Evolutionary conservation across 2,888 invertebrate genomes (phyloP).

Genomic region (Morpho deidamia): DNA sequence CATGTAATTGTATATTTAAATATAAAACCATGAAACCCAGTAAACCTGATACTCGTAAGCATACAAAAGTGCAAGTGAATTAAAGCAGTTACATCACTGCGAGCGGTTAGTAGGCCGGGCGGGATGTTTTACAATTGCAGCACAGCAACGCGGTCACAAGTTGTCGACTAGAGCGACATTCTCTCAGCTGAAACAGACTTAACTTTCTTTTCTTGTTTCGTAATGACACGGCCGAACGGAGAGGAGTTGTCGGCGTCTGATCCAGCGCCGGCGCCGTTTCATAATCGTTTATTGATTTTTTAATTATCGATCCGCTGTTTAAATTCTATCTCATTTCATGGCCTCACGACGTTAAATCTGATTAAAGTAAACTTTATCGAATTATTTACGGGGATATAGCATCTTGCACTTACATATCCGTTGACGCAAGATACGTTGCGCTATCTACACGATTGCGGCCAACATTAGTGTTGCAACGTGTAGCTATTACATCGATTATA

Average conservation of each 20-base stretch:
- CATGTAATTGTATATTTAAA: background rate
- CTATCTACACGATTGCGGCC: conserved; percentile 64
- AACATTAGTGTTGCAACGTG: conserved; percentile 60
- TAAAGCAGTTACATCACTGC: conserved; percentile 38
- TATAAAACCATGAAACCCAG: background rate
- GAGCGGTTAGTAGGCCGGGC: conserved; percentile 36
- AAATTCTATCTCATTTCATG: conserved; percentile 30
- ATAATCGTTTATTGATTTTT: conserved; percentile 36
- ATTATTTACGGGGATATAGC: conserved; percentile 2
- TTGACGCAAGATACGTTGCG: conserved; percentile 35
- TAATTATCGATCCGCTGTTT: conserved; percentile 20
- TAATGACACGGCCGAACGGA: conserved; percentile 60
- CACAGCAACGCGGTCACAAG: conserved; percentile 21
- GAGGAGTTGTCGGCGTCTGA: conserved; percentile 45
- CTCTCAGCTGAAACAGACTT: conserved; percentile 52
- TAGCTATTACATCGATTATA: conserved; percentile 60
- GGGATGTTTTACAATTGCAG: conserved; percentile 37
- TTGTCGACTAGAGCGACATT: conserved; percentile 48
- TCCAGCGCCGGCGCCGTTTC: conserved; percentile 38
- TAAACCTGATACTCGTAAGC: background rate
- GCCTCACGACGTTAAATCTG: conserved; percentile 24
- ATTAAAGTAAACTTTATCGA: conserved; percentile 16
- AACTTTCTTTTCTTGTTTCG: conserved; percentile 71
- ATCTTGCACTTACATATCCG: conserved; percentile 7
- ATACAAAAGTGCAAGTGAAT: conserved; percentile 13